Conservation (phyloP, 2,797 vertebrate species). For the Chelidonichthys spinosus region DNA sequence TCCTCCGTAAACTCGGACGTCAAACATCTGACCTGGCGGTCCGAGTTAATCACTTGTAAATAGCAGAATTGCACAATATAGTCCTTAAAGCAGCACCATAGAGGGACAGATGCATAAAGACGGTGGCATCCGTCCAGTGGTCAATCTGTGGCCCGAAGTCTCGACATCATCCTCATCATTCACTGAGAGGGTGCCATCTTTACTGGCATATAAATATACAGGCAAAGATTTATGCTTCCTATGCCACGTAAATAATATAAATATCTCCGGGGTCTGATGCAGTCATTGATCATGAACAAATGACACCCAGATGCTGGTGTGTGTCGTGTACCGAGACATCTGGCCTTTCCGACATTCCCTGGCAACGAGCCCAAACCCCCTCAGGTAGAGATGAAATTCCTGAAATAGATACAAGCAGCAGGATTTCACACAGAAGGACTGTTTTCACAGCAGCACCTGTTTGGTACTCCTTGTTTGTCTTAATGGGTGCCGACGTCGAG, state of each 20-base stretch:
- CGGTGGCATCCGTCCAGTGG: conserved; percentile 24
- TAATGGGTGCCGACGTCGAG: not conserved
- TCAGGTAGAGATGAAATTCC: not conserved
- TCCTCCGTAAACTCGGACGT: not conserved
- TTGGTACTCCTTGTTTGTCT: not conserved
- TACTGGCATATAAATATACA: not conserved
- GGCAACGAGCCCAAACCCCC: not conserved
- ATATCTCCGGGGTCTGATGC: not conserved
- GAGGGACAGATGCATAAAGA: not conserved
- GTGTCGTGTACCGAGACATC: not conserved
- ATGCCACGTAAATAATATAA: conserved; percentile 6
- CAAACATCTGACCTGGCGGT: not conserved
- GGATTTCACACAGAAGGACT: not conserved
- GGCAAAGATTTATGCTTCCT: not conserved
- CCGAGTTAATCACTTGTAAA: not conserved
- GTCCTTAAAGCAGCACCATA: not conserved
- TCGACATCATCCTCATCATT: conserved; percentile 5
- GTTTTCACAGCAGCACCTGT: not conserved
- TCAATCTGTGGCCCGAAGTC: conserved; percentile 3
- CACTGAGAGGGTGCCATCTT: conserved; percentile 14
- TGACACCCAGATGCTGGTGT: conserved; percentile 2
- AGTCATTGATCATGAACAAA: conserved; percentile 20
- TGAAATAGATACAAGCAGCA: not conserved
- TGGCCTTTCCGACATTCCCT: too few relatives aligned
- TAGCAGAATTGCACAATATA: not conserved